A percentile compares a stretch with the other conserved stretches of the same genome.
phyloP scores from a whole-genome alignment of 2,113 vertebrate species.

The Opisthocomus hoazin region DNA sequence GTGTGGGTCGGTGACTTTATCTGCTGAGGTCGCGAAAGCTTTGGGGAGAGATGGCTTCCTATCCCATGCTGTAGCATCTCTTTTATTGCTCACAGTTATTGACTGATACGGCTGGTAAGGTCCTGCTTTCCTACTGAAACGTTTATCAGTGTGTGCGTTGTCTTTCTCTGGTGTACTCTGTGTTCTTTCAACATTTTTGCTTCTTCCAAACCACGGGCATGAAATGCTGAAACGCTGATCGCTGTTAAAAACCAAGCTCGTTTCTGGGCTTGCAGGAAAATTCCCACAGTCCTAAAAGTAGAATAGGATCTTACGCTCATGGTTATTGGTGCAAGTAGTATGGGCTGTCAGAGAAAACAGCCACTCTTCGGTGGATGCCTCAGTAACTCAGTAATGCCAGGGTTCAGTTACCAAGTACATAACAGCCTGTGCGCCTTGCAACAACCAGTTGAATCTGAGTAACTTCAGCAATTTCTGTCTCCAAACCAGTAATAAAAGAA shows the following conservation, averaged over 20 bases:
- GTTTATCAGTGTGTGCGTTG: accelerated
- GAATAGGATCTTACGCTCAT: background rate
- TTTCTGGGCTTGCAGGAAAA: background rate
- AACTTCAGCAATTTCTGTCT: constrained; percentile 4
- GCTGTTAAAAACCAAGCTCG: background rate
- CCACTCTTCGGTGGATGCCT: background rate
- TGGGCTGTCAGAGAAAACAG: constrained; percentile 12
- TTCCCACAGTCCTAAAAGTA: constrained; percentile 9
- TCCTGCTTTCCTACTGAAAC: background rate
- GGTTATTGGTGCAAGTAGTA: background rate
- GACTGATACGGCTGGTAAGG: accelerated
- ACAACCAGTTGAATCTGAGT: background rate
- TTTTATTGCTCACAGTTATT: background rate
- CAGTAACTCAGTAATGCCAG: background rate
- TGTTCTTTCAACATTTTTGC: background rate
- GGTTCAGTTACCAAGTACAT: constrained; percentile 4
- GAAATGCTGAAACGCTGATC: accelerated
- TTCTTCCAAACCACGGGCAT: background rate
- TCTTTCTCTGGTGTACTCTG: background rate
- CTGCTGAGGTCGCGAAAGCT: background rate
- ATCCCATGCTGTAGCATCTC: background rate
- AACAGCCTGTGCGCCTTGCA: background rate
- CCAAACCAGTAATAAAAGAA: constrained; percentile 10
- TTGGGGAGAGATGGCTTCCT: background rate
- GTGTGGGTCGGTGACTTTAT: background rate